phyloP scores from a whole-genome alignment of 2,113 vertebrate genomes.

The Macroglossus sobrinus region DNA sequence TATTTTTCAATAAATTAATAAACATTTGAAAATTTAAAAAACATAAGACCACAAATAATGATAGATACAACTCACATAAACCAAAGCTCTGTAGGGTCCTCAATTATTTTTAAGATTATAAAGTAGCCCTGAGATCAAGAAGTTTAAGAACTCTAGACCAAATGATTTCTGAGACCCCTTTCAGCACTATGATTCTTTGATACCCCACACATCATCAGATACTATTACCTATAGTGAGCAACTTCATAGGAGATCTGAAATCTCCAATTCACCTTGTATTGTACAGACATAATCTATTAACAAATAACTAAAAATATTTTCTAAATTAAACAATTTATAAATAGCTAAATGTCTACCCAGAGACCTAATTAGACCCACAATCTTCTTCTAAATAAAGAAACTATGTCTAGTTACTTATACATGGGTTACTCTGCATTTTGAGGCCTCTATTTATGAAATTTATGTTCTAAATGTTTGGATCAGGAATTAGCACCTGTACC shows the following conservation, averaged over 20 bases:
- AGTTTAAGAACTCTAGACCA: neutral
- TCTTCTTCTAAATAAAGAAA: conserved; percentile 13
- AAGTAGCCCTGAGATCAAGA: neutral
- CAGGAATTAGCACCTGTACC: neutral
- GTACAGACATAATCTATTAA: neutral
- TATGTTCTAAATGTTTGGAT: neutral
- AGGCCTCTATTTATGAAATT: neutral
- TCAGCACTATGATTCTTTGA: neutral
- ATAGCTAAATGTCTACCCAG: neutral
- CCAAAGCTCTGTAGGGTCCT: neutral
- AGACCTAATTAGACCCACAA: neutral
- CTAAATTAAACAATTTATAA: neutral
- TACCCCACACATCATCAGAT: neutral
- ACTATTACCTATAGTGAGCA: neutral
- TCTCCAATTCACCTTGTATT: neutral
- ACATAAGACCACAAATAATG: neutral
- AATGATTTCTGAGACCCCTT: neutral
- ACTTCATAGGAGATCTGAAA: neutral
- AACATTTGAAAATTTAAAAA: neutral
- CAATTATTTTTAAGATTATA: neutral
- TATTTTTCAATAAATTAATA: neutral
- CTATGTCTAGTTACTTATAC: neutral
- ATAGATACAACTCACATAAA: neutral
- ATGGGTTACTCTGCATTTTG: neutral
- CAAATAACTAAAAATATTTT: neutral